phyloP scores from a whole-genome alignment of 2,113 vertebrate genomes.

The Perca schrenkii region DNA sequence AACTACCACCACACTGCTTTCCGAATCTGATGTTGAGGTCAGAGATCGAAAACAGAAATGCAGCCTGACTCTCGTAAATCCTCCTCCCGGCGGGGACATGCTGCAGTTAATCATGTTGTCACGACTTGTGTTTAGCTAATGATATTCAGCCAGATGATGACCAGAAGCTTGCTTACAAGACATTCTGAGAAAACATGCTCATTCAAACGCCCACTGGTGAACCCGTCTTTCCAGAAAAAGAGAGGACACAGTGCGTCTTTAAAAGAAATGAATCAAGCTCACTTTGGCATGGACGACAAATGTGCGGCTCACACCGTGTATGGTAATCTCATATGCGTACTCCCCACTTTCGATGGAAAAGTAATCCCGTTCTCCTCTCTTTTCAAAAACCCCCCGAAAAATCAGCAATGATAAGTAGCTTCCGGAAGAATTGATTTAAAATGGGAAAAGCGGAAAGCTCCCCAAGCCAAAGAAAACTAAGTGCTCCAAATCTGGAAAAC shows the following conservation, averaged over 20 bases:
- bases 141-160: slow-evolving; percentile 40
- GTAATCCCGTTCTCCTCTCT: slow-evolving; percentile 62
- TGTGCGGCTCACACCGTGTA: slow-evolving; percentile 47
- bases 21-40: slow-evolving; percentile 34
- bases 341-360: slow-evolving; percentile 73
- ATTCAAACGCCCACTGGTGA: slow-evolving; percentile 29
- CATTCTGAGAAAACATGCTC: slow-evolving; percentile 17
- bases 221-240: not conserved
- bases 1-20: slow-evolving; percentile 24
- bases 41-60: slow-evolving; percentile 57
- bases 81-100: slow-evolving; percentile 35
- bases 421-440: slow-evolving; percentile 75
- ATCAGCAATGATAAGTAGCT: slow-evolving; percentile 78
- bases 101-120: slow-evolving; percentile 62
- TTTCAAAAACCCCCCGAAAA: slow-evolving; percentile 63
- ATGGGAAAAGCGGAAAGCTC: slow-evolving; percentile 66
- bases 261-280: slow-evolving; percentile 64
- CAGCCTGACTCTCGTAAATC: slow-evolving; percentile 56
- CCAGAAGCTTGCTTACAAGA: slow-evolving; percentile 35
- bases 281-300: slow-evolving; percentile 47
- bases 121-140: slow-evolving; percentile 28
- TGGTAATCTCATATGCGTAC: slow-evolving; percentile 68
- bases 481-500: slow-evolving; percentile 66
- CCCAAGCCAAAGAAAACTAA: slow-evolving; percentile 64
- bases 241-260: slow-evolving; percentile 34